Percentiles rank a stretch among this genome's conserved stretches.
Conservation (phyloP, 2,888 invertebrate species). For the Xestoiulus laeticollis region DNA sequence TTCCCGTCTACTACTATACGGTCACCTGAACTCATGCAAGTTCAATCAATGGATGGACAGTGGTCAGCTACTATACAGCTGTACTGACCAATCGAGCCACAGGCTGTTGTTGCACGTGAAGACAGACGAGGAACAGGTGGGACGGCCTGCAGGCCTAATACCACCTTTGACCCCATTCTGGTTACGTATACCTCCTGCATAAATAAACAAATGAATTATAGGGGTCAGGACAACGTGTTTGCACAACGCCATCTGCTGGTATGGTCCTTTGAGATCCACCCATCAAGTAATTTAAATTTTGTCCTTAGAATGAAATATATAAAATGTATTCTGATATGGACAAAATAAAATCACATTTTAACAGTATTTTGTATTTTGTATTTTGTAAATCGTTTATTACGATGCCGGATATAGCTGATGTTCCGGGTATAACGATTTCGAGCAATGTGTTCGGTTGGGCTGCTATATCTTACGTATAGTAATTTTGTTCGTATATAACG, state of each 20-base stretch:
- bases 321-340: too few species aligned
- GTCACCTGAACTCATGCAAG: neutral
- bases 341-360: too few species aligned
- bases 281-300: neutral
- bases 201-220: neutral
- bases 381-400: too few species aligned
- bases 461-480: too few species aligned
- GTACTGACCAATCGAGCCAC: neutral
- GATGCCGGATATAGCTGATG: too few species aligned
- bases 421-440: too few species aligned
- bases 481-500: too few species aligned
- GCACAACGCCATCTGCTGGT: slow-evolving; percentile 1
- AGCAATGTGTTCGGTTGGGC: too few species aligned
- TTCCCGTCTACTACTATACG: neutral
- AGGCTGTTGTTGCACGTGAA: neutral
- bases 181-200: neutral
- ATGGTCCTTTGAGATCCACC: neutral
- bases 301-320: too few species aligned
- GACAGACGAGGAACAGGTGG: neutral
- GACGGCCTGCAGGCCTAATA: neutral
- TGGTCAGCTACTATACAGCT: slow-evolving; percentile 3
- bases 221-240: neutral
- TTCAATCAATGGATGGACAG: neutral
- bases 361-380: too few species aligned
- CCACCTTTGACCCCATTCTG: neutral